These are phyloP conservation scores for Patiria pectinifera DNA, from an alignment of 53 echinoderm and acorn worm genomes.

Conservation along the genomic window DNA sequence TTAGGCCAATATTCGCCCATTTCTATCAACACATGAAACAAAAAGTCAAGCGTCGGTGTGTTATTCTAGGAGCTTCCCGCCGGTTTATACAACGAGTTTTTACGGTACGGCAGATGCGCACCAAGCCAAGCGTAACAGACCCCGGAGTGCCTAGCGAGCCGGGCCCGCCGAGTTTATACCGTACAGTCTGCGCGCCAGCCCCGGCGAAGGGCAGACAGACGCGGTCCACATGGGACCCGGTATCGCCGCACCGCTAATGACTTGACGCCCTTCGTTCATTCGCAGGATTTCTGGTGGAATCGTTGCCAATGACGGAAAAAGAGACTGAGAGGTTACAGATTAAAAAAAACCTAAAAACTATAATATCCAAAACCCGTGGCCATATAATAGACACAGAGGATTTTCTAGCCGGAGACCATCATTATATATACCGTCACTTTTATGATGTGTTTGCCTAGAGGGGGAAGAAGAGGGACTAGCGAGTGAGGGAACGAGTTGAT, in stretches of 20 bases:
- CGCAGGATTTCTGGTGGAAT: conserved; percentile 54
- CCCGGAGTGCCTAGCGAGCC: conserved; percentile 19
- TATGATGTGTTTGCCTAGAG: conserved; percentile 60
- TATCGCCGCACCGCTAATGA: conserved; percentile 60
- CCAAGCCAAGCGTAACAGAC: conserved; percentile 53
- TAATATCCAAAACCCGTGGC: not conserved
- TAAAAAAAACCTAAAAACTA: not conserved
- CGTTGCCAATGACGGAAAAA: conserved; percentile 17
- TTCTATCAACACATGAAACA: conserved; percentile 59
- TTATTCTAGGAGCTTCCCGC: not conserved
- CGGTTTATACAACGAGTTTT: conserved; percentile 27
- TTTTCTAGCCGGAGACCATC: conserved; percentile 26
- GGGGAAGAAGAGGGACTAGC: not conserved
- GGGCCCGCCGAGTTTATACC: conserved; percentile 38
- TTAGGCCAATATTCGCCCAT: conserved; percentile 10
- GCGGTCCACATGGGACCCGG: conserved; percentile 50
- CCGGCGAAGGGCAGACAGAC: conserved; percentile 53
- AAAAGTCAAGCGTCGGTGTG: conserved; percentile 36
- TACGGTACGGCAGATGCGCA: conserved; percentile 51
- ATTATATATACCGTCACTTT: conserved; percentile 31
- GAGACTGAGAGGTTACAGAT: not conserved
- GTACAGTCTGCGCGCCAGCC: conserved; percentile 21
- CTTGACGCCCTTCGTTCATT: conserved; percentile 63
- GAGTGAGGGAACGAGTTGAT: conserved; percentile 13
- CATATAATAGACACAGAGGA: conserved; percentile 3